These are phyloP conservation scores for Brenthis ino DNA, from an alignment of 2,888 invertebrate species.

Conservation along the genomic window DNA sequence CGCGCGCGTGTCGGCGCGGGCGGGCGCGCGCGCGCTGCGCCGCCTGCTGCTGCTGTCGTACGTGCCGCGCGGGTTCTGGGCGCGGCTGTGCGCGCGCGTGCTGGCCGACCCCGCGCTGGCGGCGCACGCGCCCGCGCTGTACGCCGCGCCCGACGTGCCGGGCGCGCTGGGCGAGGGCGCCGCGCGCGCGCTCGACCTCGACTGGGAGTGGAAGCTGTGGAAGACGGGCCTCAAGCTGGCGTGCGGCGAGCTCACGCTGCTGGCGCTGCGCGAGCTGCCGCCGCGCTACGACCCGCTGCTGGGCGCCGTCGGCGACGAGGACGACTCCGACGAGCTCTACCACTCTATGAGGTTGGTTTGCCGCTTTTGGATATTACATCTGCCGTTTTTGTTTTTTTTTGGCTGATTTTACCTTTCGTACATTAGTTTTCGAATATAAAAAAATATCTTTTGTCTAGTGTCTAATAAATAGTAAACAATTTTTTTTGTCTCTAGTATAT, in stretches of 20 bases:
- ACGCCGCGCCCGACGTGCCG: slow-evolving; percentile 87
- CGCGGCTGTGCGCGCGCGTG: slow-evolving; percentile 94
- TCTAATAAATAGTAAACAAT: too few species aligned
- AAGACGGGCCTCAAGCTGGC: slow-evolving; percentile 94
- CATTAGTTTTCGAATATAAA: too few species aligned
- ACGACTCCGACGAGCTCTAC: slow-evolving; percentile 48
- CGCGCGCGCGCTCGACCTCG: slow-evolving; percentile 84
- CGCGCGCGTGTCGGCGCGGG: slow-evolving; percentile 62
- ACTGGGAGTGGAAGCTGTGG: slow-evolving; percentile 96
- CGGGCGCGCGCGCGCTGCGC: slow-evolving; percentile 81
- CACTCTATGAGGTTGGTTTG: slow-evolving; percentile 47
- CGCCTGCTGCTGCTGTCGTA: slow-evolving; percentile 96
- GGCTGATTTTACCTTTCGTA: too few species aligned
- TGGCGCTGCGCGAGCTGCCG: slow-evolving; percentile 92
- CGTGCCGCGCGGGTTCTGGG: slow-evolving; percentile 99
- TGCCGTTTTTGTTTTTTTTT: too few species aligned
- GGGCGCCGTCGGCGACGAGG: slow-evolving; percentile 47
- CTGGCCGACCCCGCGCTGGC: slow-evolving; percentile 93
- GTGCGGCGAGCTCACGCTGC: slow-evolving; percentile 90
- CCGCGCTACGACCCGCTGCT: slow-evolving; percentile 73
- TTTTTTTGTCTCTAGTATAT: too few species aligned
- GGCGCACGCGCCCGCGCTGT: slow-evolving; percentile 88
- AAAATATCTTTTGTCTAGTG: too few species aligned
- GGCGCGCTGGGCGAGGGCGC: slow-evolving; percentile 79
- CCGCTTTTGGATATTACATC: not conserved